Percentiles rank a stretch among this genome's conserved stretches.
Evolutionary conservation across 2,888 invertebrate genomes (phyloP).

Genomic region (Malacosoma neustria): DNA sequence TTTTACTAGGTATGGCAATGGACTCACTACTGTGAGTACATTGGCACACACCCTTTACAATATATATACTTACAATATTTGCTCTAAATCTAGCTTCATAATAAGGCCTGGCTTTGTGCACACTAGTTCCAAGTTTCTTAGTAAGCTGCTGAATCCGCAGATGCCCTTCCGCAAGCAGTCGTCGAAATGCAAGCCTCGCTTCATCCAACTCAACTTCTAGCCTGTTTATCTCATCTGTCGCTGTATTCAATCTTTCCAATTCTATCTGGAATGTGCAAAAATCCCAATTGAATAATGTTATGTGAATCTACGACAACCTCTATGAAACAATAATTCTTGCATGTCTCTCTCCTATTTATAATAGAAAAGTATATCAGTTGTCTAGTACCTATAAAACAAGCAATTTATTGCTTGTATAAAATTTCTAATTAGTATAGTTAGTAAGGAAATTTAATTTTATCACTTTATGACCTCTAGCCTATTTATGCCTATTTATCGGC

Average conservation of each 20-base stretch:
- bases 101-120: conserved; percentile 91
- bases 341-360: too few relatives aligned
- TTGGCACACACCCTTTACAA: not conserved
- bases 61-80: conserved; percentile 77
- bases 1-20: too few relatives aligned
- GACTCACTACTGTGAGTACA: not conserved
- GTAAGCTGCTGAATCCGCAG: conserved; percentile 86
- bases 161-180: conserved; percentile 88
- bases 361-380: too few relatives aligned
- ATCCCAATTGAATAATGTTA: too few relatives aligned
- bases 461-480: too few relatives aligned
- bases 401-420: too few relatives aligned
- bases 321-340: too few relatives aligned
- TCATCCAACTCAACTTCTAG: conserved; percentile 93
- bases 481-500: too few relatives aligned
- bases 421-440: too few relatives aligned
- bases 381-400: too few relatives aligned
- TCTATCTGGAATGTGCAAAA: conserved; percentile 86
- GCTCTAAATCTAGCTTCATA: conserved; percentile 91
- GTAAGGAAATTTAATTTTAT: too few relatives aligned
- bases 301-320: too few relatives aligned
- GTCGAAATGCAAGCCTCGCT: conserved; percentile 86
- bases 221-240: conserved; percentile 94
- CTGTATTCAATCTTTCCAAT: conserved; percentile 90
- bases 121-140: conserved; percentile 87